phyloP scores from a whole-genome alignment of 2,113 vertebrate species.

The Peromyscus leucopus region DNA sequence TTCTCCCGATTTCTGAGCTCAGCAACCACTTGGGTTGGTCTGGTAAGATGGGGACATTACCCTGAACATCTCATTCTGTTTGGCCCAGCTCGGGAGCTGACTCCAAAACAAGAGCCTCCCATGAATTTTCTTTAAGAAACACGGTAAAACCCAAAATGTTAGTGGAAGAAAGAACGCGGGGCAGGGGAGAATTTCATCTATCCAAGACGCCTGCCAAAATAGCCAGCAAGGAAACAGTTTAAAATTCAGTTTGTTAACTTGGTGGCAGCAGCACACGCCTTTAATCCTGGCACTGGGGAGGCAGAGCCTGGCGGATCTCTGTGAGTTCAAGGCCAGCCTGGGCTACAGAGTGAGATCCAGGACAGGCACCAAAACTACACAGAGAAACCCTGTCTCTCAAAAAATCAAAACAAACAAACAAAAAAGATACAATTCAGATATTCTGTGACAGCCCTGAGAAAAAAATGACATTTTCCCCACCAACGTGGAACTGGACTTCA shows the following conservation, averaged over 20 bases:
- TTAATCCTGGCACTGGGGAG: not conserved
- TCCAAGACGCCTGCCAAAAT: not conserved
- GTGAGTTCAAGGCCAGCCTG: not conserved
- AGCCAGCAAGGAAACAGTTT: not conserved
- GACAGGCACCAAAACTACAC: not conserved
- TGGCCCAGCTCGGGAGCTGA: not conserved
- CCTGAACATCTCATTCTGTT: no score
- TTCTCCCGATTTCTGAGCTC: not conserved
- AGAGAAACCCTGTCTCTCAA: no score
- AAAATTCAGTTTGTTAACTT: not conserved
- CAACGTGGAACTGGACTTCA: not conserved
- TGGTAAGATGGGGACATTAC: no score
- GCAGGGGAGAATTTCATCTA: not conserved
- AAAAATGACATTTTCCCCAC: not conserved
- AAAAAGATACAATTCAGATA: not conserved
- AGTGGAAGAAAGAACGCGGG: not conserved
- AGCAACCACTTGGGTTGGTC: not conserved
- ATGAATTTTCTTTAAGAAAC: not conserved
- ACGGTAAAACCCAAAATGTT: not conserved
- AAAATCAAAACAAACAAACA: not conserved
- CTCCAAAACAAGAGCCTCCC: not conserved
- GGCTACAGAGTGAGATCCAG: not conserved
- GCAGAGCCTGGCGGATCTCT: not conserved
- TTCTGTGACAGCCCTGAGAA: not conserved
- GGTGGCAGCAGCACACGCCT: no score